Evolutionary conservation across 2,888 invertebrate species (phyloP), one percentile per base, ranked within the genome.

Genomic region (Zygothrica quintamaculata): DNA sequence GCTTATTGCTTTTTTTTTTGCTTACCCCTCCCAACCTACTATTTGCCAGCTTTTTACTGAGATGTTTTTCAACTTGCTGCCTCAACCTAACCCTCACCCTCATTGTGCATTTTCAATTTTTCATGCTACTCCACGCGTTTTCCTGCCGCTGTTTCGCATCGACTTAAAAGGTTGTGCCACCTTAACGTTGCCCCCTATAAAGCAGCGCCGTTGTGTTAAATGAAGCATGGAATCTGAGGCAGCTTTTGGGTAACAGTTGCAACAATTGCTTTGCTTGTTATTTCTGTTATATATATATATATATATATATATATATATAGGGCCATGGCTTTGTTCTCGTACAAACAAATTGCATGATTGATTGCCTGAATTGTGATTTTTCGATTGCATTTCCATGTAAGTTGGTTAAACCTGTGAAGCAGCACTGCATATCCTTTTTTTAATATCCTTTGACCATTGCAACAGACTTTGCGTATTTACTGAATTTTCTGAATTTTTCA

Each of bases 301-400:
- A n/a, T n/a, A n/a, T n/a, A n/a, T n/a, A n/a, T n/a, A n/a, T n/a
- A n/a, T n/a, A n/a, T n/a, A n/a, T n/a, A n/a, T n/a, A n/a, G n/a
- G 39, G 53, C n/a, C 40, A 62, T n/a, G n/a, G n/a, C n/a, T n/a
- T n/a, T n/a, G n/a, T n/a, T n/a, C n/a, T n/a, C n/a, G n/a, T n/a
- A n/a, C n/a, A n/a, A n/a, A n/a, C n/a, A n/a, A n/a, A 84, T 80
- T 73, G 51, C 47, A 61, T 65, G 74, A 77, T 77, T 80, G 74
- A 72, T 77, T 64, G 58, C 39, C 44, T 16, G 29, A 56, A 62
- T 69, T 39, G 72, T 74, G 13, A 22, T 2, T 22, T 22, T 22
- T 22, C 29, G 29, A 29, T 29, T 15, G 15, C 36, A 13, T 15
- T 36, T n/a, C 15, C 36, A 12, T 36, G 36, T 15, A 36, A 8